Base-by-base conservation (phyloP, 2,888 invertebrate species). In the Reticulitermes lucifugus region DNA sequence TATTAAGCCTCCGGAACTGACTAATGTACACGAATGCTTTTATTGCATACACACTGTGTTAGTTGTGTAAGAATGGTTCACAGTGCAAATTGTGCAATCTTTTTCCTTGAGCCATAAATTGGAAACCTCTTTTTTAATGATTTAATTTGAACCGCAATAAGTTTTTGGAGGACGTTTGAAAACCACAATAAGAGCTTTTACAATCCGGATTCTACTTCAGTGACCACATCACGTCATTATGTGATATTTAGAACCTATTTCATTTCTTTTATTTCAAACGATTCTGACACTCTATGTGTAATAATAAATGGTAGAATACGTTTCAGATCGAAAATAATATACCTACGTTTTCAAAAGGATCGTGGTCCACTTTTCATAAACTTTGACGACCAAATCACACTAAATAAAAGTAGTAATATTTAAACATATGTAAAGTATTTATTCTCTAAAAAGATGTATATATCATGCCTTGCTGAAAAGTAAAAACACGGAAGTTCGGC, bases 81-180 rank as follows among this genome's bases (percentile, higher is more conserved):
- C 9, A 71, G 71, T 29, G 29, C n/a, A 71, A 71, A 25, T 71
- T 71, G 21, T 71, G 71, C 29, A 71, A 71, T 71, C 71, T 7
- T 35, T 71, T 71, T 21, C 71, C 71, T 71, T 71, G 71, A 22
- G 2, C 10, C n/a, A 25, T 71, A 71, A 71, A 71, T 25, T 2
- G 71, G n/a, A 71, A 21, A 29, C n/a, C 35, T 29, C 0, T 71
- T 71, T 71, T 29, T 71, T 9, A 9, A 9, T 25, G 25, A 25
- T 71, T 25, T 71, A 71, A 71, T 71, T 35, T 25, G 71, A 71
- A 71, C 71, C 71, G 71, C 71, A 71, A 71, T 10, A 29, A 10
- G 25, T 29, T 71, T 71, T 71, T 71, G 71, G 71, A 71, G 71
- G 71, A 71, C 71, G n/a, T 35, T 71, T 71, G 25, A 29, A 71